Percentiles rank a stretch among this genome's conserved stretches.
phyloP scores from a whole-genome alignment of 2,888 invertebrate species.

The Aproaerema taeniolella region DNA sequence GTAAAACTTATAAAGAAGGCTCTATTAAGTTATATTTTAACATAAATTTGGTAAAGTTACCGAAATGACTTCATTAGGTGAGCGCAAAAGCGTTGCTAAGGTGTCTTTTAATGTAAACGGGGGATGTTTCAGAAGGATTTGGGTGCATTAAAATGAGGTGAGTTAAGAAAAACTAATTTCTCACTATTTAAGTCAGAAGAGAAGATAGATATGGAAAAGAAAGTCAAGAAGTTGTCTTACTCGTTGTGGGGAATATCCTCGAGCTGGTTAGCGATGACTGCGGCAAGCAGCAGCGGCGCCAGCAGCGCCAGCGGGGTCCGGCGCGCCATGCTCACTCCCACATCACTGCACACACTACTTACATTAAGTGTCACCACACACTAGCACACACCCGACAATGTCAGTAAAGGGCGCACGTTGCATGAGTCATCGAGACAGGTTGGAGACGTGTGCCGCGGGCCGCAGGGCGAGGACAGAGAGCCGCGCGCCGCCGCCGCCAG shows the following conservation, averaged over 20 bases:
- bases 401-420: slow-evolving; percentile 43
- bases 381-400: slow-evolving; percentile 46
- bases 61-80: neutral
- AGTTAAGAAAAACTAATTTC: no score
- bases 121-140: no score
- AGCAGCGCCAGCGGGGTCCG: slow-evolving; percentile 42
- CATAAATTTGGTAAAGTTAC: no score
- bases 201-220: no score
- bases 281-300: slow-evolving; percentile 51
- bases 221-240: slow-evolving; percentile 76
- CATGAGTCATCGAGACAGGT: slow-evolving; percentile 53
- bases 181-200: no score
- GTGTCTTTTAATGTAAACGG: neutral
- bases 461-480: slow-evolving; percentile 34
- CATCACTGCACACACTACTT: slow-evolving; percentile 21
- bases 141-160: no score
- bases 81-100: neutral
- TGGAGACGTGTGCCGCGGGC: slow-evolving; percentile 39
- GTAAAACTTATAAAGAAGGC: no score
- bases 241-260: slow-evolving; percentile 94
- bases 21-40: no score
- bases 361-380: slow-evolving; percentile 48
- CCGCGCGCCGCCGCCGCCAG: slow-evolving; percentile 37
- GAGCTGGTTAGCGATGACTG: slow-evolving; percentile 83
- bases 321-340: slow-evolving; percentile 13